Base-by-base conservation (phyloP, 2,797 vertebrate genomes). In the Moxostoma hubbsi region DNA sequence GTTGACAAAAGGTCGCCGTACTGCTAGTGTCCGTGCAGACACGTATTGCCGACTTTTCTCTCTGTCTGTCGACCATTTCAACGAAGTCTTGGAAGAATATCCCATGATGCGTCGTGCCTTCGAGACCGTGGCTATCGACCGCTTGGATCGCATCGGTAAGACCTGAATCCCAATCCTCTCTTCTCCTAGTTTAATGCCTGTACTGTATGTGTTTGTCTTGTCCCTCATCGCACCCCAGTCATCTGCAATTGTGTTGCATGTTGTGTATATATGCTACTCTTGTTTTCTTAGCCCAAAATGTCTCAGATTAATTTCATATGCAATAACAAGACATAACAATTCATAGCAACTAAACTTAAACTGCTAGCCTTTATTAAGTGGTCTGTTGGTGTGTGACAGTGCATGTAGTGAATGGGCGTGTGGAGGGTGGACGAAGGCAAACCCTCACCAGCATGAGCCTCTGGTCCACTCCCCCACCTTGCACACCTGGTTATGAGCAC, bases 51-150 rank as follows among this genome's bases (percentile, higher is more conserved):
- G 97, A 77, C 95, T 99, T 66, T 99, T 99, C 89, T 99, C 98
- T 0, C 96, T 99, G 54, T 99, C 98, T 0, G 98, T 99, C 75
- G 98, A 99, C 90, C 97, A 99, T 89, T 99, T 99, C 91, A 99
- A 99, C 2, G 98, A 99, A 90, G 98, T 99, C 79, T 91, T 99
- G 78, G 98, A 99, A 78, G 98, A 99, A 87, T 99, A 99, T 83
- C 98, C 98, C 7, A 99, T 99, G 98, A 99, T 99, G 98, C 95
- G 98, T n/a, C 94, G 96, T 10, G 97, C 97, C 73, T 98, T 98
- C 68, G 97, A 98, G 90, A 98, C 96, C 0, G 97, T 98, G 11
- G 97, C 97, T 86, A 98, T 98, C 43, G 97, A 98, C 87, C 95
- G 98, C 65, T 89, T 99, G 82, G 97, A 99, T 91, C 96, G 98